These are phyloP conservation scores for Strigamia maritima DNA, from an alignment of 2,888 invertebrate species.

Conservation along the genomic window DNA sequence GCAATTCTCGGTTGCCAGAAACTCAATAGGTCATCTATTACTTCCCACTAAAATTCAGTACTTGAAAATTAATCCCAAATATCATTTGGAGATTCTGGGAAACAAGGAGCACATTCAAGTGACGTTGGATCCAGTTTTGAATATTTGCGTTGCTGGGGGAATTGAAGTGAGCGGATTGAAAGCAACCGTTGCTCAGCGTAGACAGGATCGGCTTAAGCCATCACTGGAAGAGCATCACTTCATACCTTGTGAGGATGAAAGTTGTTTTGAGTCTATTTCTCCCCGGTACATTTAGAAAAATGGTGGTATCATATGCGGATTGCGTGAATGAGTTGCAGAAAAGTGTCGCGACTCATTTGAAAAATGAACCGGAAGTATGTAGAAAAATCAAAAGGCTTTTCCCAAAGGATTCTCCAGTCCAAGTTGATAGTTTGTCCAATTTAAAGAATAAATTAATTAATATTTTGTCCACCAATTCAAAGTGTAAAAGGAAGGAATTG, in stretches of 20 bases:
- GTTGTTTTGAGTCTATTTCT: background rate
- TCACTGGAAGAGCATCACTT: conserved; percentile 83
- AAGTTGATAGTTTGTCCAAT: too few species aligned
- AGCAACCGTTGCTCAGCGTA: conserved; percentile 78
- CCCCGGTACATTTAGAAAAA: background rate
- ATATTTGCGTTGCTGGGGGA: conserved; percentile 75
- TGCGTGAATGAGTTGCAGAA: conserved; percentile 49
- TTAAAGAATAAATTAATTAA: too few species aligned
- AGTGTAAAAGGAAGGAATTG: too few species aligned
- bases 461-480: too few species aligned
- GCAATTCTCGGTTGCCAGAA: conserved; percentile 81
- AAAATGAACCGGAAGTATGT: background rate
- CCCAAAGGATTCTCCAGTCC: background rate
- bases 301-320: background rate
- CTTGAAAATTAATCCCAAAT: conserved; percentile 72
- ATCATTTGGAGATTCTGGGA: conserved; percentile 56
- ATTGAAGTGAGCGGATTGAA: conserved; percentile 85
- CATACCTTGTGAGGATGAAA: conserved; percentile 62
- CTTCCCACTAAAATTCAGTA: conserved; percentile 83
- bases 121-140: conserved; percentile 68
- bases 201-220: conserved; percentile 67
- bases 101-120: conserved; percentile 48
- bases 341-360: conserved; percentile 57
- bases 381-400: background rate
- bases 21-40: conserved; percentile 71